A percentile compares a stretch with the other conserved stretches of the same genome.
Evolutionary conservation across 2,113 vertebrate genomes (phyloP).

Genomic region (Daboia siamensis): DNA sequence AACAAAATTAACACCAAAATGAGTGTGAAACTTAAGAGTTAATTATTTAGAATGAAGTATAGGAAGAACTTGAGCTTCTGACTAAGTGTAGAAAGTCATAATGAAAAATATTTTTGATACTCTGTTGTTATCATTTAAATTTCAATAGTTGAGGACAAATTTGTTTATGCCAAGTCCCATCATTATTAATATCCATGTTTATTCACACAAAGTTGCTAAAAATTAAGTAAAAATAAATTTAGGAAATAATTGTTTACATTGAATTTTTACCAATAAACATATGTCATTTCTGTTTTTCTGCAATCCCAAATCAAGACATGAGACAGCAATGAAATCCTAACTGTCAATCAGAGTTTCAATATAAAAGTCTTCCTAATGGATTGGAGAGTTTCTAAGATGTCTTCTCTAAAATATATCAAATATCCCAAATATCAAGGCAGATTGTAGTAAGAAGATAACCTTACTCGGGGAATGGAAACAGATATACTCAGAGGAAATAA

Average conservation of each 20-base stretch:
- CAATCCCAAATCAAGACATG: neutral
- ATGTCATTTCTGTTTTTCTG: neutral
- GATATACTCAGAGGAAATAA: slow-evolving; percentile 12
- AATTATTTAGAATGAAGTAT: neutral
- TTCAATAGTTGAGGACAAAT: neutral
- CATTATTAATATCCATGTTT: neutral
- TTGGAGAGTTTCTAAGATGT: slow-evolving; percentile 2
- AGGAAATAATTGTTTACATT: neutral
- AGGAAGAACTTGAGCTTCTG: neutral
- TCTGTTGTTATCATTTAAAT: neutral
- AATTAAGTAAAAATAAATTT: neutral
- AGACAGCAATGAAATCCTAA: neutral
- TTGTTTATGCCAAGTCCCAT: neutral
- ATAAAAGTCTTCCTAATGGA: neutral
- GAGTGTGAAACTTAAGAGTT: neutral
- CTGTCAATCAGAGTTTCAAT: neutral
- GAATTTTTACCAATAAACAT: neutral
- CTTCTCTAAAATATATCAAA: slow-evolving; percentile 1
- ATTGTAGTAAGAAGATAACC: slow-evolving; percentile 20
- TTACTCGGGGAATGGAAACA: neutral
- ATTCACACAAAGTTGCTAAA: neutral
- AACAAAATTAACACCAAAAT: neutral
- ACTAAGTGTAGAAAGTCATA: neutral
- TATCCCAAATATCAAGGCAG: slow-evolving; percentile 10
- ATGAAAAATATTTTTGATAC: neutral